phyloP scores from a whole-genome alignment of 2,888 invertebrate genomes.

The Argyresthia goedartella region DNA sequence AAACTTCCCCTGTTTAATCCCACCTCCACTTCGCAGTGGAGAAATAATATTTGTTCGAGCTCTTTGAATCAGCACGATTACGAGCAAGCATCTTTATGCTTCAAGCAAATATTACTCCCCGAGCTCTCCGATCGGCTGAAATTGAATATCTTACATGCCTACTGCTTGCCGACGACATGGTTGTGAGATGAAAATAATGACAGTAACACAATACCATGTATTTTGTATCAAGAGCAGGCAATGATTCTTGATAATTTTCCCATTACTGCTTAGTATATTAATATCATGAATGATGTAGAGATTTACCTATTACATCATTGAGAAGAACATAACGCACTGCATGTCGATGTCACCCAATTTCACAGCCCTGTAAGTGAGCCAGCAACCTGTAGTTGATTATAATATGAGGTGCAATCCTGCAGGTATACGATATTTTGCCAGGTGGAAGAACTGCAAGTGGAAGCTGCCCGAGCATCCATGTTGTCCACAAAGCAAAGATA shows the following conservation, averaged over 20 bases:
- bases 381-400: constrained; percentile 67
- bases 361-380: neutral
- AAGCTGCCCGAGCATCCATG: constrained; percentile 78
- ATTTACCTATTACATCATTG: too few species aligned
- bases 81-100: constrained; percentile 2
- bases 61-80: constrained; percentile 4
- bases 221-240: too few species aligned
- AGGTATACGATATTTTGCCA: constrained; percentile 88
- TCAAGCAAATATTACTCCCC: constrained; percentile 1
- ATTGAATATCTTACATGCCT: too few species aligned
- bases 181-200: too few species aligned
- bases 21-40: constrained; percentile 10
- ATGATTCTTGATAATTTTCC: too few species aligned
- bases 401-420: constrained; percentile 71
- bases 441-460: constrained; percentile 86
- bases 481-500: constrained; percentile 74
- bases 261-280: too few species aligned
- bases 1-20: constrained; percentile 18
- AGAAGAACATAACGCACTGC: constrained; percentile 23
- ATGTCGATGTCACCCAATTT: constrained; percentile 20
- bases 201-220: too few species aligned
- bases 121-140: too few species aligned
- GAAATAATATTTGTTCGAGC: constrained; percentile 31
- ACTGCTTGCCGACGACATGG: too few species aligned
- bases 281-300: too few species aligned